phyloP scores from a whole-genome alignment of 2,113 vertebrate genomes.

The Trematocara unimaculatum region DNA sequence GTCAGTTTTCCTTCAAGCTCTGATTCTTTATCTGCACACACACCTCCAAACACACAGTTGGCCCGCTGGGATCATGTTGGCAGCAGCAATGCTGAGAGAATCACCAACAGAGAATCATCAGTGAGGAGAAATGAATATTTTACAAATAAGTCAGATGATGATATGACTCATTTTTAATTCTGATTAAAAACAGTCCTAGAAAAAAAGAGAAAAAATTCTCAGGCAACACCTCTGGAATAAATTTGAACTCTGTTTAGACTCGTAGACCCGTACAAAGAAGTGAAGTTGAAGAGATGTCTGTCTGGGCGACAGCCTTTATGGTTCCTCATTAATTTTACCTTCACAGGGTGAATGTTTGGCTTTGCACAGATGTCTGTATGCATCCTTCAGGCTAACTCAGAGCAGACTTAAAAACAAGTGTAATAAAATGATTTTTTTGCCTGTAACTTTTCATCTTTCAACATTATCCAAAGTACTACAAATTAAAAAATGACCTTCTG shows the following conservation, averaged over 20 bases:
- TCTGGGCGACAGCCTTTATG: background rate
- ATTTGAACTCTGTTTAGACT: background rate
- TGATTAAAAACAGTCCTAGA: background rate
- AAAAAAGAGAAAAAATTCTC: background rate
- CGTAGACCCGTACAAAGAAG: accelerated
- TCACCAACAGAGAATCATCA: background rate
- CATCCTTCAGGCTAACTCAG: background rate
- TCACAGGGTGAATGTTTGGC: background rate
- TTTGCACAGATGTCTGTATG: background rate
- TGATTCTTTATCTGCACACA: background rate
- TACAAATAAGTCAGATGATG: background rate
- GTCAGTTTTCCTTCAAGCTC: constrained; percentile 31
- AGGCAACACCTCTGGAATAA: background rate
- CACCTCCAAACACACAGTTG: background rate
- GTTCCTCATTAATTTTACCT: background rate
- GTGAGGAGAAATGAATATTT: constrained; percentile 14
- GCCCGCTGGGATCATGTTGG: background rate
- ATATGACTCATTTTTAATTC: background rate
- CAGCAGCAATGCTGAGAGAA: background rate
- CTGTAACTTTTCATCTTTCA: background rate
- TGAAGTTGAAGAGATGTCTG: background rate
- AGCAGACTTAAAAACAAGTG: background rate
- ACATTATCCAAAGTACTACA: background rate
- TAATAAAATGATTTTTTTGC: background rate
- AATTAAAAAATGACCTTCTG: background rate